These are phyloP conservation scores for Pammene aurita DNA, from an alignment of 2,888 invertebrate species.

Conservation along the genomic window DNA sequence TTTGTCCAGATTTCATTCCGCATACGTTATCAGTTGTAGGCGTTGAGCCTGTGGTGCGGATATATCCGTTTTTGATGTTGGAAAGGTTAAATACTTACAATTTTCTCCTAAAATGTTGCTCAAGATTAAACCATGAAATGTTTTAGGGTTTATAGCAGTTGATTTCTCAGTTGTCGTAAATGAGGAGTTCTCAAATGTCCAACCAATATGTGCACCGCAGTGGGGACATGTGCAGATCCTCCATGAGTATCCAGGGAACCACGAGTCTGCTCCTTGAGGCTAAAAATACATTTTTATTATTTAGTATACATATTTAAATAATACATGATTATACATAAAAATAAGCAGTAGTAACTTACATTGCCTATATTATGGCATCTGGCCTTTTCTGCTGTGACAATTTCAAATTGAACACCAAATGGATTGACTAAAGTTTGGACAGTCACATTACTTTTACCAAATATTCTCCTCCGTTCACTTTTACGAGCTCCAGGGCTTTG, in stretches of 20 bases:
- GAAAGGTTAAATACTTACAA: slow-evolving; percentile 62
- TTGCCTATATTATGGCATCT: slow-evolving; percentile 80
- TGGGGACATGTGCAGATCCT: slow-evolving; percentile 84
- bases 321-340: neutral
- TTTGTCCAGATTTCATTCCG: too few relatives aligned
- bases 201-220: slow-evolving; percentile 85
- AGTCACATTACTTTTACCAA: slow-evolving; percentile 79
- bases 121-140: slow-evolving; percentile 76
- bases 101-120: slow-evolving; percentile 77
- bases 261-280: slow-evolving; percentile 83
- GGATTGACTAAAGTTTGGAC: slow-evolving; percentile 83
- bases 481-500: slow-evolving; percentile 77
- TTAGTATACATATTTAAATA: neutral
- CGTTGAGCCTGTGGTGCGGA: too few relatives aligned
- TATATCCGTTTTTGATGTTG: too few relatives aligned
- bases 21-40: too few relatives aligned
- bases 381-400: slow-evolving; percentile 79
- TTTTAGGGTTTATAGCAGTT: slow-evolving; percentile 51
- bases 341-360: slow-evolving; percentile 62
- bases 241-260: slow-evolving; percentile 87
- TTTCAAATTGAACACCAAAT: slow-evolving; percentile 79
- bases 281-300: slow-evolving; percentile 48
- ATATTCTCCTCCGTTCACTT: slow-evolving; percentile 77
- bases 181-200: slow-evolving; percentile 80
- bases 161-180: slow-evolving; percentile 52